A percentile compares a stretch with the other conserved stretches of the same genome.
Evolutionary conservation across 2,113 vertebrate genomes (phyloP).

Genomic region (Struthio camelus): DNA sequence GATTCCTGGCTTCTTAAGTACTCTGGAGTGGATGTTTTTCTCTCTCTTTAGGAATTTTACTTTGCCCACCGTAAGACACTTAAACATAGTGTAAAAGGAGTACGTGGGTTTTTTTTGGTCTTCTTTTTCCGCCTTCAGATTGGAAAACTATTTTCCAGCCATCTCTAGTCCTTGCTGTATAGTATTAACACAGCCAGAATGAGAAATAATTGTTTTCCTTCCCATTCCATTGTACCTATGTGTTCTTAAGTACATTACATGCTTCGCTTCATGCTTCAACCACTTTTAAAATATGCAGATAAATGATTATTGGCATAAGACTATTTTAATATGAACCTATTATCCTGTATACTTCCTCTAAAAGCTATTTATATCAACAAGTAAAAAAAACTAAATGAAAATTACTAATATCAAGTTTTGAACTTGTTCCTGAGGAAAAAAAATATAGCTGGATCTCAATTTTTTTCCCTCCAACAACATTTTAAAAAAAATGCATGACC

Average conservation of each 20-base stretch:
- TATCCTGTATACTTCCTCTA: not conserved
- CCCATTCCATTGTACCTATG: slow-evolving; percentile 27
- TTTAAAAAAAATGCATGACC: not conserved
- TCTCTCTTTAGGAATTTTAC: not conserved
- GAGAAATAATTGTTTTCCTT: slow-evolving; percentile 23
- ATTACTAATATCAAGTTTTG: not conserved
- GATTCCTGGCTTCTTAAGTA: slow-evolving; percentile 10
- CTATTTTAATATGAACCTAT: not conserved
- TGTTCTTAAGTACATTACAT: slow-evolving; percentile 42
- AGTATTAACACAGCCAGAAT: not conserved
- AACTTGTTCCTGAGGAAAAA: not conserved
- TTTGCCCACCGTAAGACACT: not conserved
- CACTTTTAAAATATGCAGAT: slow-evolving; percentile 6
- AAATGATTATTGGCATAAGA: not conserved
- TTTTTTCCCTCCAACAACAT: not conserved
- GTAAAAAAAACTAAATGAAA: not conserved
- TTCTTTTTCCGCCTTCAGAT: not conserved
- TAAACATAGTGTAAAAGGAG: not conserved
- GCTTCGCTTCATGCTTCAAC: slow-evolving; percentile 19
- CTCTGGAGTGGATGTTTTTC: not conserved
- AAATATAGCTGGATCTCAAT: not conserved
- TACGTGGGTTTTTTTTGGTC: not conserved
- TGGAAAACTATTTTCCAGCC: not conserved
- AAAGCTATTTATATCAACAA: not conserved
- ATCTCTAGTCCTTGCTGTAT: not conserved